Evolutionary conservation across 92 coral and sea anemone genomes (phyloP), one percentile per base, ranked within the genome.

Genomic region (Phymanthus crucifer): DNA sequence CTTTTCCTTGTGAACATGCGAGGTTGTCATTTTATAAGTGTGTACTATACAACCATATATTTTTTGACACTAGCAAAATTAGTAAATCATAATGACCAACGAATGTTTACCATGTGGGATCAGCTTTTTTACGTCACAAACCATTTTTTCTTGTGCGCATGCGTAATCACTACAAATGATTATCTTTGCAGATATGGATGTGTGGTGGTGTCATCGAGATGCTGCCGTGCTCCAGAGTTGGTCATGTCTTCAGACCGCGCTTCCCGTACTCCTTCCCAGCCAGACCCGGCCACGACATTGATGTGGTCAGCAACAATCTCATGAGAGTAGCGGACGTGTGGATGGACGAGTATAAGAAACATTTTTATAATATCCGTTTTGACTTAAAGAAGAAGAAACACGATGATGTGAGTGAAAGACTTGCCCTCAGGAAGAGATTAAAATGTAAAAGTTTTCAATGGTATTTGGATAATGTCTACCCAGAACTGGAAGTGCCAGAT

Each of bases 281-380:
- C 19, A 97, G 97, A 75, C 90, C 97, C 11, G 97, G 97, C 17
- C 90, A 90, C 32, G 94, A 91, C 72, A 88, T 87, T 56, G 99
- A 95, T 70, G 98, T 94, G 23, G 99, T 95, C 21, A 95, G 99
- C 85, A 93, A 93, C 48, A 95, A 95, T 78, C 90, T 95, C 61
- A 95, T 95, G 99, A 86, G 99, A 46, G 99, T 95, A 19, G 99
- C 99, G 2, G 99, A 95, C 68, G 99, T 95, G 35, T 95, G 99
- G 99, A 95, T 95, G 99, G 99, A 95, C 74, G 96, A 95, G 33
- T 95, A 95, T 73, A 86, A 87, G 32, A 93, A 95, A 76, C 99
- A 95, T 80, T 95, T 95, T 84, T 95, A 93, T 79, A 95, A 95
- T 80, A 95, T 93, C 40, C 90, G 99, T 71, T 95, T 88, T 80